Percentiles rank a stretch among this genome's conserved stretches.
Evolutionary conservation across 2,113 vertebrate species (phyloP).

Genomic region (Macrotis lagotis): DNA sequence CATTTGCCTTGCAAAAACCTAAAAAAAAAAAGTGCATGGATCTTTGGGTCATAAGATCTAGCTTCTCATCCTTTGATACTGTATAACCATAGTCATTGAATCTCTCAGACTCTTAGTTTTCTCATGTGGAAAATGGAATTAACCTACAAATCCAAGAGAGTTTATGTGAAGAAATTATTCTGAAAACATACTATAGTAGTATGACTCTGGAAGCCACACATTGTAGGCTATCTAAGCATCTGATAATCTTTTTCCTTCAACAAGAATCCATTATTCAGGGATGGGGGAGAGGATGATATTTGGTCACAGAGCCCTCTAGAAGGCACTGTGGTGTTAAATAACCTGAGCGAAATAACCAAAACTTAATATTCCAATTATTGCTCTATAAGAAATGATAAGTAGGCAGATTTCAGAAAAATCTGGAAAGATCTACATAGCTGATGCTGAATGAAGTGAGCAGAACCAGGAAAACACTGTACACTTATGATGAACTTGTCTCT

Average conservation of each 20-base stretch:
- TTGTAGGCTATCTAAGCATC: background rate
- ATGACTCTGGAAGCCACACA: background rate
- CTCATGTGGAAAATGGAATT: background rate
- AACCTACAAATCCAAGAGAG: background rate
- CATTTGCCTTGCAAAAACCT: too few relatives aligned
- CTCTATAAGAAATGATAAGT: too few relatives aligned
- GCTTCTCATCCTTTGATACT: background rate
- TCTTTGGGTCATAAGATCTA: background rate
- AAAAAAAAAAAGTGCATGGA: background rate
- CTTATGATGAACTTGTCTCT: too few relatives aligned
- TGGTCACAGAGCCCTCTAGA: background rate
- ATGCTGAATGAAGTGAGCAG: too few relatives aligned
- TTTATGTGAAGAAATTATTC: background rate
- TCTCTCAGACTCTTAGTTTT: background rate
- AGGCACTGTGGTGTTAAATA: background rate
- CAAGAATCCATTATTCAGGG: background rate
- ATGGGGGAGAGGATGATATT: background rate
- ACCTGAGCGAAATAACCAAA: background rate
- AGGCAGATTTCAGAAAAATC: too few relatives aligned
- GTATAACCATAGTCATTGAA: background rate
- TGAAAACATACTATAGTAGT: background rate
- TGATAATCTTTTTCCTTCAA: background rate
- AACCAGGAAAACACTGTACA: too few relatives aligned
- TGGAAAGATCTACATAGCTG: too few relatives aligned
- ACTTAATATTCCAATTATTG: background rate